Conservation (phyloP, 37 sponge, comb jelly and placozoan species). For the Petrosia ficiformis region DNA sequence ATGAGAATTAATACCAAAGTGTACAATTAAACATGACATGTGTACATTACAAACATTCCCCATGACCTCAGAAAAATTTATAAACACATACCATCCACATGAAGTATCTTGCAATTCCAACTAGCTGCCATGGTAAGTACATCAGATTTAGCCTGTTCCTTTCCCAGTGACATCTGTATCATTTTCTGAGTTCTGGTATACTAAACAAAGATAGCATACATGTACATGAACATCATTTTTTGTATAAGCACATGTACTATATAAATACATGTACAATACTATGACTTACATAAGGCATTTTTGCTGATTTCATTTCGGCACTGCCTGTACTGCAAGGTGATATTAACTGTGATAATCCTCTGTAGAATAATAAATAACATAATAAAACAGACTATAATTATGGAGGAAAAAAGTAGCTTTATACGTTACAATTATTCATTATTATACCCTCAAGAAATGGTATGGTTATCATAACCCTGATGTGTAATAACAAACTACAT, state of each 20-base stretch:
- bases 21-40: too few species aligned
- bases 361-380: not conserved
- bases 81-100: not conserved
- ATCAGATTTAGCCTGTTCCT: not conserved
- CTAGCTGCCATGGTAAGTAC: not conserved
- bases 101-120: conserved; percentile 6
- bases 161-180: conserved; percentile 17
- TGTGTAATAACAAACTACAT: too few species aligned
- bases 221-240: too few species aligned
- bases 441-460: too few species aligned
- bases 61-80: not conserved
- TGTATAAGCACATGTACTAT: too few species aligned
- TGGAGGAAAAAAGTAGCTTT: not conserved
- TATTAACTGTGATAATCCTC: conserved; percentile 4
- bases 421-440: too few species aligned
- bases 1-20: too few species aligned
- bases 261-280: not conserved
- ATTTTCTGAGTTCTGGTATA: conserved; percentile 33
- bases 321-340: conserved; percentile 19
- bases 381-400: not conserved
- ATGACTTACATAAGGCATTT: not conserved
- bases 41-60: too few species aligned
- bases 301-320: not conserved
- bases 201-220: not conserved
- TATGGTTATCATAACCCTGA: not conserved